Base-by-base conservation (phyloP, 2,888 invertebrate species). In the Harpagoxenus sublaevis region DNA sequence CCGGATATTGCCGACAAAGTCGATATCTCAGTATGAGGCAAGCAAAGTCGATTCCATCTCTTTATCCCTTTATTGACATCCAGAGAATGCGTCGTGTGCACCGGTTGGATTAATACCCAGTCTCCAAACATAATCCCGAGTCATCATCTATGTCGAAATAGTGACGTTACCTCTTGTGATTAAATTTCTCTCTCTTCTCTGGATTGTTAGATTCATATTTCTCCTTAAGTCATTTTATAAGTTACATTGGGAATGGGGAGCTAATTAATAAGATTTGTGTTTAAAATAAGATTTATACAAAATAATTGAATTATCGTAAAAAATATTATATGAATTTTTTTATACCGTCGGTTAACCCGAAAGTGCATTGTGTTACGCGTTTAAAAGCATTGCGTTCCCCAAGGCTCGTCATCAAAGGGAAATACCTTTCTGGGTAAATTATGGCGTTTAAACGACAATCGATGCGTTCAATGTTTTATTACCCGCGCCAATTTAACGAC, bases 61-160 rank as follows among this genome's bases (percentile, higher is more conserved):
- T 89, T 88, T 89, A 88, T 89, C 83, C 79, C 83, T 89, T 88
- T 88, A 89, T 89, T 75, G 86, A 57, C 63, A 81, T 42, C 73
- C 45, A 45, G 86, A 88, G 89, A 88, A 86, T 89, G 81, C 84
- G 55, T 70, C 53, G 82, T 48, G 73, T 62, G 77, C 83, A 74
- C 45, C 63, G 73, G 75, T 57, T 65, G 62, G 62, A 84, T 84
- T 89, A 89, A 89, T 89, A 84, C 84, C 77, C 77, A 79, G 84
- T 88, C 81, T 82, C 86, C 89, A 86, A 86, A 86, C 74, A 88
- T 89, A 89, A 89, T 79, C 79, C 57, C 73, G 71, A 57, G 57
- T 71, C 71, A 68, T 70, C 77, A 70, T 78, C 53, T 71, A 71
- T 15, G 39, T 71, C 71, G 71, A 53, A 77, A 77, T 66, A 51